Conservation (phyloP, 2,888 invertebrate species). For the Rhabditoides inermis region DNA sequence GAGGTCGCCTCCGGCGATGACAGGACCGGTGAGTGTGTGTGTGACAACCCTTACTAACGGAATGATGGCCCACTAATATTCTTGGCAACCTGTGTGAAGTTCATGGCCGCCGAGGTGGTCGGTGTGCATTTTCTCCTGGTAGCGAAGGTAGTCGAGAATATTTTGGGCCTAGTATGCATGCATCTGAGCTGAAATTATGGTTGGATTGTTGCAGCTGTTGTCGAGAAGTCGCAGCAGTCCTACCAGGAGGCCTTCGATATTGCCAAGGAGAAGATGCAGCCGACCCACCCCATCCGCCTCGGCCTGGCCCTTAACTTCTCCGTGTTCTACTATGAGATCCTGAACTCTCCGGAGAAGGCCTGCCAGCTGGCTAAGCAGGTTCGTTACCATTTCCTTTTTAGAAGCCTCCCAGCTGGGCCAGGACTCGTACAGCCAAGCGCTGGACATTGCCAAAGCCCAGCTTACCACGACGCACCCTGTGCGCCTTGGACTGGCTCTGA, state of each 20-base stretch:
- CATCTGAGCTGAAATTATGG: no score
- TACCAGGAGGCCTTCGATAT: conserved; percentile 97
- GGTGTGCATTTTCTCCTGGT: background rate
- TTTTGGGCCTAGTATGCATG: background rate
- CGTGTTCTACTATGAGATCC: conserved; percentile 99
- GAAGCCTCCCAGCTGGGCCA: conserved; percentile 85
- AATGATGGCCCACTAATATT: background rate
- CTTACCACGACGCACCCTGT: conserved; percentile 98
- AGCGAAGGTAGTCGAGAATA: conserved; percentile 1
- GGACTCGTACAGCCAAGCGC: conserved; percentile 93
- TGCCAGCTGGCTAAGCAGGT: conserved; percentile 99
- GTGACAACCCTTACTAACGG: background rate
- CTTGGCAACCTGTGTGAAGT: background rate
- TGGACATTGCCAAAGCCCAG: conserved; percentile 90
- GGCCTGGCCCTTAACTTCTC: conserved; percentile 98
- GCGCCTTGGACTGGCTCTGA: conserved; percentile 92
- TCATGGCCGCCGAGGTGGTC: background rate
- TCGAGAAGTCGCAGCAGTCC: conserved; percentile 90
- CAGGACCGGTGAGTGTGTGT: conserved; percentile 88
- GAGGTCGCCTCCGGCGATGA: conserved; percentile 97
- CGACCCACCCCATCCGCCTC: conserved; percentile 95
- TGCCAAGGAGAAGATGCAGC: conserved; percentile 95
- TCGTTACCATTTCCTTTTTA: conserved; percentile 51
- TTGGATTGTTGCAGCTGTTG: conserved; percentile 63
- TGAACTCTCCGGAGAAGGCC: conserved; percentile 94